These are phyloP conservation scores for Chamaea fasciata DNA, from an alignment of 2,113 vertebrate genomes.

Conservation along the genomic window DNA sequence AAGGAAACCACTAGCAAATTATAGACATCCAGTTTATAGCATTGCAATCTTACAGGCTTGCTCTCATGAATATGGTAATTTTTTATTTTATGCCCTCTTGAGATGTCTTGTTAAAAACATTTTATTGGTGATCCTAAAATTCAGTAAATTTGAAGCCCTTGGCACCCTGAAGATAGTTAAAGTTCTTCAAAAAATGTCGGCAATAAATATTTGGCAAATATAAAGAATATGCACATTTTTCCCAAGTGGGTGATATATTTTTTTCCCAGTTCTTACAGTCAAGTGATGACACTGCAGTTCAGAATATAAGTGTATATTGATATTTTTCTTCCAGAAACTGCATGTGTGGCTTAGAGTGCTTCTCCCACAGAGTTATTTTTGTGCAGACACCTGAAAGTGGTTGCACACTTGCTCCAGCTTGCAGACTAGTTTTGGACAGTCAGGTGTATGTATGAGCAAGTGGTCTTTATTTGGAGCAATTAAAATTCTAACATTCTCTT, in stretches of 20 bases:
- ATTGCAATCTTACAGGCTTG: constrained; percentile 77
- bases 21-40: constrained; percentile 80
- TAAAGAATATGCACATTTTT: constrained; percentile 82
- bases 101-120: constrained; percentile 84
- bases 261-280: constrained; percentile 63
- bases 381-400: constrained; percentile 86
- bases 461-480: constrained; percentile 90
- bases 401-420: constrained; percentile 73
- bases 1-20: constrained; percentile 80
- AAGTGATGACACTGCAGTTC: constrained; percentile 80
- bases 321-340: constrained; percentile 71
- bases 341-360: constrained; percentile 53
- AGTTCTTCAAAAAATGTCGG: constrained; percentile 76
- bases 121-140: constrained; percentile 83
- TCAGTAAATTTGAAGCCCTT: constrained; percentile 79
- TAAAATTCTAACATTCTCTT: constrained; percentile 91
- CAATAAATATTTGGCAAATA: constrained; percentile 77
- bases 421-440: constrained; percentile 77
- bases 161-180: constrained; percentile 78
- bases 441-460: constrained; percentile 86
- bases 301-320: constrained; percentile 75
- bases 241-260: constrained; percentile 74
- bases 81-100: constrained; percentile 83
- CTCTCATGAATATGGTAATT: constrained; percentile 86
- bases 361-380: constrained; percentile 81